A percentile compares a stretch with the other conserved stretches of the same genome.
These are phyloP conservation scores for Lasioglossum vierecki DNA, from an alignment of 2,888 invertebrate species.

Conservation along the genomic window DNA sequence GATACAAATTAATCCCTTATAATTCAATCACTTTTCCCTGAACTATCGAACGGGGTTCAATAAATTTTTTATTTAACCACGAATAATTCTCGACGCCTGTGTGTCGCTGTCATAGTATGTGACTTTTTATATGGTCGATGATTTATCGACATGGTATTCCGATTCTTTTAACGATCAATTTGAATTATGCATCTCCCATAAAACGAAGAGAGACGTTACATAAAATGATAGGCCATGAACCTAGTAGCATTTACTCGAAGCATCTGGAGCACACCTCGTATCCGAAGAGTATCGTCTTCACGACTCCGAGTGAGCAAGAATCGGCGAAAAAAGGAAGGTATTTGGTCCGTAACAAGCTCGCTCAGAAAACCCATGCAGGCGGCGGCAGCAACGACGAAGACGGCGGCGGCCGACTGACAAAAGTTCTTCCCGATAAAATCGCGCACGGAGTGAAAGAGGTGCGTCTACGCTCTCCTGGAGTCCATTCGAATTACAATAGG, in stretches of 20 bases:
- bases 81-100: no score
- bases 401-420: neutral
- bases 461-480: conserved; percentile 22
- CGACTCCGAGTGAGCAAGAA: neutral
- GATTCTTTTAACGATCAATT: no score
- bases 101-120: neutral
- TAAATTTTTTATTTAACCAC: neutral
- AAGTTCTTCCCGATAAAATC: conserved; percentile 31
- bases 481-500: conserved; percentile 53
- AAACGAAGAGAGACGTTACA: no score
- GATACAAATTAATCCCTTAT: neutral
- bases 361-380: neutral
- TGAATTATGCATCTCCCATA: no score
- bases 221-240: neutral
- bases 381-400: neutral
- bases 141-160: no score
- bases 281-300: neutral
- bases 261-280: neutral
- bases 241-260: neutral
- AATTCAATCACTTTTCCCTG: neutral
- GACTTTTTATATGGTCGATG: no score
- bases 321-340: neutral
- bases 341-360: neutral
- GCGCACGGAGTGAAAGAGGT: conserved; percentile 30
- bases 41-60: neutral